These are phyloP conservation scores for Odontesthes bonariensis DNA, from an alignment of 2,113 vertebrate species.

Conservation along the genomic window DNA sequence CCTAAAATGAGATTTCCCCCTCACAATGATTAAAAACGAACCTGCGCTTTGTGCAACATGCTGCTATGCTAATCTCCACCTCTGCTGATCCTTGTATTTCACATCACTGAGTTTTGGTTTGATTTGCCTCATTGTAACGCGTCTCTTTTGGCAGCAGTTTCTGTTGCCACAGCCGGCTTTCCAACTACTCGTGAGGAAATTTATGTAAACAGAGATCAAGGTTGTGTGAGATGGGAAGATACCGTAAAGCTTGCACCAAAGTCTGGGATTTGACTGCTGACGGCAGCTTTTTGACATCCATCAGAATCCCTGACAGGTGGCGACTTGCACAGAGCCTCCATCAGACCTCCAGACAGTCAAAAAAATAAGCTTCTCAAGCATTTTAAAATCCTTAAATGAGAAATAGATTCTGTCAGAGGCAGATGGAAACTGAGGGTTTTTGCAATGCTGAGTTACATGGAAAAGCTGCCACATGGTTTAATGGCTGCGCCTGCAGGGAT, in stretches of 20 bases:
- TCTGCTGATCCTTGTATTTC: neutral
- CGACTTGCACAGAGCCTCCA: neutral
- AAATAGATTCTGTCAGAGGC: conserved; percentile 14
- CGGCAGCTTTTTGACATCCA: conserved; percentile 32
- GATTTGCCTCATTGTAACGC: neutral
- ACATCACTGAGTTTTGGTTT: neutral
- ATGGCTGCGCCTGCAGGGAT: conserved; percentile 27
- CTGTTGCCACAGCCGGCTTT: conserved; percentile 2
- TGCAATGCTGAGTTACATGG: conserved; percentile 16
- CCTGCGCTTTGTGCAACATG: neutral
- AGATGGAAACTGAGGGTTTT: conserved; percentile 14
- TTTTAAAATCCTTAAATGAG: conserved; percentile 28
- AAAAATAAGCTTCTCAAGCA: conserved; percentile 25
- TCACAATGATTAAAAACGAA: neutral
- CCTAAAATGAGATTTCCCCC: neutral
- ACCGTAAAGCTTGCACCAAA: neutral
- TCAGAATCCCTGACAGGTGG: conserved; percentile 42
- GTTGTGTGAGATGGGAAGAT: conserved; percentile 6
- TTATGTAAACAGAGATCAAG: conserved; percentile 27
- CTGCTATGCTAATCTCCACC: neutral
- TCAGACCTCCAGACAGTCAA: conserved; percentile 22
- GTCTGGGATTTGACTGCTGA: conserved; percentile 7
- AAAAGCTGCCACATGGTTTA: conserved; percentile 35
- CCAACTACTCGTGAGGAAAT: neutral
- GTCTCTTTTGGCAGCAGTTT: conserved; percentile 9